Percentiles rank a stretch among this genome's conserved stretches.
Conservation (phyloP, 1,140 invertebrate genomes). For the Brachionus koreanus region DNA sequence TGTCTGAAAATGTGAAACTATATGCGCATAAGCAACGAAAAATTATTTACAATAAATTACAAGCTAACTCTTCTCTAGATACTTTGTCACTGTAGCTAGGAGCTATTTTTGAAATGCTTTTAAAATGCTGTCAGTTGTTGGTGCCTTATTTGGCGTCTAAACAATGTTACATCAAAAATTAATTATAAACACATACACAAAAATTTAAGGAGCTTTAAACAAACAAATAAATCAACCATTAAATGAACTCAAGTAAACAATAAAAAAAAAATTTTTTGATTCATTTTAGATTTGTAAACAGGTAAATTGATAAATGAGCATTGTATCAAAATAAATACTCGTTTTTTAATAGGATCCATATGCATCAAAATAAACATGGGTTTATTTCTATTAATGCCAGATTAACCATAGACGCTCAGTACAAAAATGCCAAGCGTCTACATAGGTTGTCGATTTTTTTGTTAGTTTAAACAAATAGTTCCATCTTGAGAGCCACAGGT, state of each 20-base stretch:
- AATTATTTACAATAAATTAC: neutral
- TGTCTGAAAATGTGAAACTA: neutral
- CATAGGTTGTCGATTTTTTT: neutral
- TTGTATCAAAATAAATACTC: neutral
- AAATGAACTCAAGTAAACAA: neutral
- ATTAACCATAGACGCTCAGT: slow-evolving; percentile 9
- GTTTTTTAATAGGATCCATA: slow-evolving; percentile 35
- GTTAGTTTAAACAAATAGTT: neutral
- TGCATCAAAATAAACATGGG: neutral
- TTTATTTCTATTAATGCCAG: slow-evolving; percentile 19
- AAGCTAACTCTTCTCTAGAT: neutral
- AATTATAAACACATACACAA: neutral
- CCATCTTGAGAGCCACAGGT: neutral
- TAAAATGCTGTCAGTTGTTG: neutral
- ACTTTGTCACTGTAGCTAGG: neutral
- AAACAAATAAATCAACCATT: slow-evolving; percentile 29
- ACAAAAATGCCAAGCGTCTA: slow-evolving; percentile 12
- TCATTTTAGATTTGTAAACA: slow-evolving; percentile 13
- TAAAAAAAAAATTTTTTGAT: slow-evolving; percentile 6
- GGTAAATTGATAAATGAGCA: slow-evolving; percentile 34
- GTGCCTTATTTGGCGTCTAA: neutral
- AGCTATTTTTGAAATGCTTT: slow-evolving; percentile 3
- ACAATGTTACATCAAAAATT: slow-evolving; percentile 27
- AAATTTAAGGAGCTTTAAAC: neutral
- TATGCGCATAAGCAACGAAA: neutral